phyloP scores from a whole-genome alignment of 2,888 invertebrate species.

The Stenodema calcarata region DNA sequence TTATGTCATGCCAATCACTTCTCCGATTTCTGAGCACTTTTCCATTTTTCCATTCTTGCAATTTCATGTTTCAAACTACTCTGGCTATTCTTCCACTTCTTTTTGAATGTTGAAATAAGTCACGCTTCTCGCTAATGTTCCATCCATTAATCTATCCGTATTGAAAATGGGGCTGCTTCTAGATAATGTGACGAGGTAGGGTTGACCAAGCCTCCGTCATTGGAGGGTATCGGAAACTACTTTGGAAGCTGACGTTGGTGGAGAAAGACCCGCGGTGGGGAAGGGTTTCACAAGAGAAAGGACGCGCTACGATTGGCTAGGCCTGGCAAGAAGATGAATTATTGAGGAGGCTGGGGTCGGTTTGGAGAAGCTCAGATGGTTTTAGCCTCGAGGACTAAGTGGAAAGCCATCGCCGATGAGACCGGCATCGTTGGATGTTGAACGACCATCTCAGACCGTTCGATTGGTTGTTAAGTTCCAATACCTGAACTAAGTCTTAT shows the following conservation, averaged over 20 bases:
- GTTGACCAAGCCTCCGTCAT: not conserved
- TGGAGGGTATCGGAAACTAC: not conserved
- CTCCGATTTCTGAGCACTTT: not conserved
- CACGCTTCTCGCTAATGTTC: no score
- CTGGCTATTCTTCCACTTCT: no score
- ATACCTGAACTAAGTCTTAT: not conserved
- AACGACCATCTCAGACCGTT: not conserved
- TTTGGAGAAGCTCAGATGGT: not conserved
- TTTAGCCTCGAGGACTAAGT: not conserved
- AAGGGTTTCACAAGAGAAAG: not conserved
- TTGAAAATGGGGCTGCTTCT: not conserved
- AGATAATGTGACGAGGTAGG: not conserved
- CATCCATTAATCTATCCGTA: not conserved
- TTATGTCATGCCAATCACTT: not conserved
- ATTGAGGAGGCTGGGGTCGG: not conserved
- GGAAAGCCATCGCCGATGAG: not conserved
- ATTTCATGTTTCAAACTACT: no score
- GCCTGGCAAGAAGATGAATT: not conserved
- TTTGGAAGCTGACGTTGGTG: not conserved
- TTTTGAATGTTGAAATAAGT: no score
- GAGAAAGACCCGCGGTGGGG: not conserved
- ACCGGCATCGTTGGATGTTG: not conserved
- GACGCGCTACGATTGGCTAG: conserved; percentile 4
- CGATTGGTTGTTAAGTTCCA: not conserved
- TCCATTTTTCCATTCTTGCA: no score